A percentile compares a stretch with the other conserved stretches of the same genome.
Conservation (phyloP, 2,797 vertebrate species). For the Gadopsis marmoratus region DNA sequence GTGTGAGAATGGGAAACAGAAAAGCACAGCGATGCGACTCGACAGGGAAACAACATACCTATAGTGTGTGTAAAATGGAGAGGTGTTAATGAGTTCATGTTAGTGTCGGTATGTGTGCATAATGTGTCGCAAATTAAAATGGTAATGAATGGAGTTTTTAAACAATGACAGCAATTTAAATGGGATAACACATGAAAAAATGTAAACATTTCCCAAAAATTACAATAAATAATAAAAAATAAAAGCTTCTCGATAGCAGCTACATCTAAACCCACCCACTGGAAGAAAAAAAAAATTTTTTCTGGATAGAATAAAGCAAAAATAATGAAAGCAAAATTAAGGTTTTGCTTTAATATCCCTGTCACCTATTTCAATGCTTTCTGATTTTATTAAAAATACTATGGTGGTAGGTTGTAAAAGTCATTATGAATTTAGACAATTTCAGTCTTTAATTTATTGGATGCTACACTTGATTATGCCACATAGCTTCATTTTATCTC, state of each 20-base stretch:
- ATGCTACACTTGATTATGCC: conserved; percentile 68
- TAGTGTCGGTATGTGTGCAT: conserved; percentile 68
- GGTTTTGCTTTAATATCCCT: conserved; percentile 35
- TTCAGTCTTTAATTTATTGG: conserved; percentile 50
- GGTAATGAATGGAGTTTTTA: conserved; percentile 64
- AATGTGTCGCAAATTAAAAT: conserved; percentile 77
- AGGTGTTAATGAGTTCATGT: conserved; percentile 73
- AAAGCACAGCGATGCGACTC: conserved; percentile 78
- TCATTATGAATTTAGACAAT: conserved; percentile 56
- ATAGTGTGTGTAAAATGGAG: conserved; percentile 71
- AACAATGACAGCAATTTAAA: conserved; percentile 75
- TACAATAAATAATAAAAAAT: conserved; percentile 40
- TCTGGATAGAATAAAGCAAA: conserved; percentile 37
- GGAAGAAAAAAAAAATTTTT: conserved; percentile 6
- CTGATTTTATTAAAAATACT: conserved; percentile 27
- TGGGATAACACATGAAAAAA: conserved; percentile 71
- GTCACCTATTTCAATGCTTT: conserved; percentile 27
- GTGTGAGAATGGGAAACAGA: conserved; percentile 82
- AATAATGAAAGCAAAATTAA: conserved; percentile 42
- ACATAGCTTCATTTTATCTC: conserved; percentile 61
- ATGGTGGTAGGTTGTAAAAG: conserved; percentile 42
- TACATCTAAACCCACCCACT: conserved; percentile 71
- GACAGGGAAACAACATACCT: conserved; percentile 76
- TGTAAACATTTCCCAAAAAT: conserved; percentile 63
- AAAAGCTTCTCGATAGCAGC: conserved; percentile 32